Base-by-base conservation (phyloP, 2,888 invertebrate species). In the Stratiomys singularior region DNA sequence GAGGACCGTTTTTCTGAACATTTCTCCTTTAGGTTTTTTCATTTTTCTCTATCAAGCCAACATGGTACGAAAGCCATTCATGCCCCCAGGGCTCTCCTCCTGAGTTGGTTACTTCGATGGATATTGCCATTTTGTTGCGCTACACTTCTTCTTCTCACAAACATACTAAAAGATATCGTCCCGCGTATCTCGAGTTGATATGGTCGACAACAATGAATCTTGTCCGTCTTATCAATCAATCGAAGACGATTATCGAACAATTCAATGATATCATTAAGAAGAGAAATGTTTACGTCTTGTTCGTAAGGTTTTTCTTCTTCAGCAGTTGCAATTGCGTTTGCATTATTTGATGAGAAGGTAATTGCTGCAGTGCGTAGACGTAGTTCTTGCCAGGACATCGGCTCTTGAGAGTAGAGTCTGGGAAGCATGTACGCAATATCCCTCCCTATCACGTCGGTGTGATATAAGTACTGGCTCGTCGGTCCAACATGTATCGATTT, bases 181-280 rank as follows among this genome's bases (percentile, higher is more conserved):
- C 13, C 66, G 37, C 30, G 66, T n/a, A 21, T 66, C 66, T 63
- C 30, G n/a, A 66, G 66, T 37, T 37, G 37, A 37, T 37, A 37
- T 37, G 37, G 25, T 46, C 21, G 69, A 18, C 47, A 23, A 25
- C 46, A 69, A 47, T 25, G 69, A 44, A 25, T 69, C 69, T 69
- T 69, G 69, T 46, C 23, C 69, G 46, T 69, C 69, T 69, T 69
- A 47, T 69, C 69, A 69, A 79, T 79, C 79, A 79, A 79, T 79
- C 77, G 77, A 77, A 77, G 60, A 77, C 77, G 79, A 79, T 79
- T 76, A 79, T 79, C 78, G 79, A 46, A 58, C 79, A 77, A 79
- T 77, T 78, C 76, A 79, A 79, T 78, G 76, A 79, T 79, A 79
- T 79, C 79, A 79, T 79, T 79, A 79, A 79, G 78, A 76, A 76